phyloP scores from a whole-genome alignment of 2,797 vertebrate species.

The Acropternis orthonyx region DNA sequence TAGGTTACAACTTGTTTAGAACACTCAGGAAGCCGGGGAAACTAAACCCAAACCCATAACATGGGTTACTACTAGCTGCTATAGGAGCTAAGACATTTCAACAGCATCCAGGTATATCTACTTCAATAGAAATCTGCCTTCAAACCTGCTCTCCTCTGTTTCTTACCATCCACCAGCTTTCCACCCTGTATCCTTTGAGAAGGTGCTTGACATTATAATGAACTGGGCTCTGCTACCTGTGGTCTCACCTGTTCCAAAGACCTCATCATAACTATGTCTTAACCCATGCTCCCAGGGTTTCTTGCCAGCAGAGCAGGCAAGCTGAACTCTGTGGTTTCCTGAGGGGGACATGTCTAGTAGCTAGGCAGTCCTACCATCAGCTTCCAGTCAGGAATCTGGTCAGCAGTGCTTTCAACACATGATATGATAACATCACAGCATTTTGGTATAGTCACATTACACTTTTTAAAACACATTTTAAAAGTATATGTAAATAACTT shows the following conservation, averaged over 20 bases:
- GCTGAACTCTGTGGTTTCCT: neutral
- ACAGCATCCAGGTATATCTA: neutral
- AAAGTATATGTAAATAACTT: neutral
- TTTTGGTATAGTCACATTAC: neutral
- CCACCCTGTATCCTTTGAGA: neutral
- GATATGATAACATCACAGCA: neutral
- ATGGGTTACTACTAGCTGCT: neutral
- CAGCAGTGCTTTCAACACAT: neutral
- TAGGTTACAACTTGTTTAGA: neutral
- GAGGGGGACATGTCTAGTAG: neutral
- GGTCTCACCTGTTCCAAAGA: neutral
- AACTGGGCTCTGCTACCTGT: neutral
- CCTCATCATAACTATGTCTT: neutral
- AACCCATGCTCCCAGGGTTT: neutral
- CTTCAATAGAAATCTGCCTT: neutral
- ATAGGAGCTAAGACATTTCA: neutral
- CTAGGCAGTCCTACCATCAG: neutral
- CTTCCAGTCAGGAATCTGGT: neutral
- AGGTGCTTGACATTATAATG: neutral
- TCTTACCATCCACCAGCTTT: neutral
- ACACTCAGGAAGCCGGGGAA: neutral
- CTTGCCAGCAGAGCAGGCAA: neutral
- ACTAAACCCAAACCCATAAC: neutral
- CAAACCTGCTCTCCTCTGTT: neutral
- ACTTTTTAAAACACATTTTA: neutral